Conservation (phyloP, 2,888 invertebrate species). For the Merodon equestris region DNA sequence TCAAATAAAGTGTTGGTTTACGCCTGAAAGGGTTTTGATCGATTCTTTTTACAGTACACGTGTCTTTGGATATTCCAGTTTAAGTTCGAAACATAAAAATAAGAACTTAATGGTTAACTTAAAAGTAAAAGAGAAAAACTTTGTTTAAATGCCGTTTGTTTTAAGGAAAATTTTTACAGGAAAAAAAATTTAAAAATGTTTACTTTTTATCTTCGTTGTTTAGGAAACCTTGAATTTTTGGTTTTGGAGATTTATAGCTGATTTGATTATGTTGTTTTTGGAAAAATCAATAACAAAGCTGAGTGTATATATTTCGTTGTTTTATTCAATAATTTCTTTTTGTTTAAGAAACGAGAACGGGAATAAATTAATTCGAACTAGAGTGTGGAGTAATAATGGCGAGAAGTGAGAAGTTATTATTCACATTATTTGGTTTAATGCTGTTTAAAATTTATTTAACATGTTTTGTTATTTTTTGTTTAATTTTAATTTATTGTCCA, state of each 20-base stretch:
- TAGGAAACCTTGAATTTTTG: conserved; percentile 69
- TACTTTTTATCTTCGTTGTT: conserved; percentile 68
- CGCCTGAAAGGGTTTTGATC: conserved; percentile 57
- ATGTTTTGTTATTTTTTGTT: conserved; percentile 21
- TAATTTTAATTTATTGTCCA: conserved; percentile 65
- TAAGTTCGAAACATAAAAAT: conserved; percentile 55
- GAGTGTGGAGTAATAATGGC: background rate
- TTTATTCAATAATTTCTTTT: conserved; percentile 2
- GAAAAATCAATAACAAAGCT: conserved; percentile 26
- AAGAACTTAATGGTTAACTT: conserved; percentile 10
- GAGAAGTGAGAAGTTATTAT: conserved; percentile 11
- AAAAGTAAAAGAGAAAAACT: conserved; percentile 23
- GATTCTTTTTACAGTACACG: conserved; percentile 67
- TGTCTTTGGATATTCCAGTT: conserved; percentile 71
- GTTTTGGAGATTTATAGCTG: conserved; percentile 35
- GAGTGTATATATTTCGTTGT: conserved; percentile 51
- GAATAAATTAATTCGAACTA: conserved; percentile 3
- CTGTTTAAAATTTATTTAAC: conserved; percentile 5
- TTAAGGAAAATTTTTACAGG: conserved; percentile 51
- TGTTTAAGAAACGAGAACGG: background rate
- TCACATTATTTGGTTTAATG: conserved; percentile 9
- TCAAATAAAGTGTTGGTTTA: conserved; percentile 45
- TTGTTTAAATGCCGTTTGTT: conserved; percentile 58
- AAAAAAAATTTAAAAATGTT: conserved; percentile 30
- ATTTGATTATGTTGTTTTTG: conserved; percentile 34